Base-by-base conservation (phyloP, 2,113 vertebrate genomes). In the Baryphthengus martii region DNA sequence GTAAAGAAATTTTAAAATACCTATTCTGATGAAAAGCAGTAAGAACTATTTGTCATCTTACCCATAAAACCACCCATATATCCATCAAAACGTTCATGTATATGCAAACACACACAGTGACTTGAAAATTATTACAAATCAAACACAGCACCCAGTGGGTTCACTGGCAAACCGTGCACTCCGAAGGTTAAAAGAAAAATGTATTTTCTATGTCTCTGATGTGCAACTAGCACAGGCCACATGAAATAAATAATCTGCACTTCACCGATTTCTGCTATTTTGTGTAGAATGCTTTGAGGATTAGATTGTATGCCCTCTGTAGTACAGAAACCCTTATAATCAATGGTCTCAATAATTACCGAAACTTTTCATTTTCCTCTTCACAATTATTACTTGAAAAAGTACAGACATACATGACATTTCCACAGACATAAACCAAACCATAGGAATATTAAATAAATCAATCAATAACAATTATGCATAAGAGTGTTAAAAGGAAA, bases 201-300 rank as follows among this genome's bases (percentile, higher is more conserved):
- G 15, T 31, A 66, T 94, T 71, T 87, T 78, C 50, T 75, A 63
- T 65, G 47, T 80, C 49, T 96, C 70, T 62, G 25, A 83, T 61
- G 63, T 76, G 53, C 47, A 76, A 1, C 11, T 31, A 89, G 72
- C 6, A 5, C 2, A 3, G 33, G 42, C 11, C 49, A 93, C 42
- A 37, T 45, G 65, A 84, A 52, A 74, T 47, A 87, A 88, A 94
- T 77, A 73, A 93, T 74, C 73, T 89, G 49, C 17, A n/a, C 6
- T 79, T 89, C 70, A 71, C 42, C 96, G 82, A 88, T 55, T 79
- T 88, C 66, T 66, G 58, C 72, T 94, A 29, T 94, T 88, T 80
- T 86, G 8, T 84, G 70, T 26, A 85, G 58, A 92, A 90, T 10
- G 17, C 67, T 93, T 94, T 91, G 62, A 97, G 94, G 84, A 95